A percentile compares a stretch with the other conserved stretches of the same genome.
Conservation (phyloP, 2,888 invertebrate species). For the Scaeva pyrastri region DNA sequence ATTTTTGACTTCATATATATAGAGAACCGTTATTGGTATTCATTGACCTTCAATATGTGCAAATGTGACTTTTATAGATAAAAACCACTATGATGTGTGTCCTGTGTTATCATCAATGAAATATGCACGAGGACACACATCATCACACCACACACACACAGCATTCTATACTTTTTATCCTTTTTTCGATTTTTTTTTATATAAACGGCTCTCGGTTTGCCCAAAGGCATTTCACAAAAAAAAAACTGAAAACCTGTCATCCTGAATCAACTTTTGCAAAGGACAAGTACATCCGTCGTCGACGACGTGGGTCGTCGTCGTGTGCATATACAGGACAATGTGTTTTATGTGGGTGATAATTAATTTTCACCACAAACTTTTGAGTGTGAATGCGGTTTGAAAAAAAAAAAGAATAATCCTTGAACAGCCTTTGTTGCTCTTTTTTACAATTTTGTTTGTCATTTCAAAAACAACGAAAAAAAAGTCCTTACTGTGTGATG, state of each 20-base stretch:
- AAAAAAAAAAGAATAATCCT: neutral
- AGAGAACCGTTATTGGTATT: constrained; percentile 44
- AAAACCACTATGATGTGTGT: constrained; percentile 48
- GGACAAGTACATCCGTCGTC: constrained; percentile 43
- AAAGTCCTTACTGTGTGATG: constrained; percentile 2
- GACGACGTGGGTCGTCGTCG: too few species aligned
- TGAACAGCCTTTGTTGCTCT: constrained; percentile 17
- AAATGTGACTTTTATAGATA: constrained; percentile 38
- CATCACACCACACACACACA: neutral
- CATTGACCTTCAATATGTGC: constrained; percentile 54
- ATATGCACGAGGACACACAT: constrained; percentile 52
- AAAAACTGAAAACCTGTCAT: constrained; percentile 49
- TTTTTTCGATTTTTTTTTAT: constrained; percentile 1
- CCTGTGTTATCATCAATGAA: constrained; percentile 65
- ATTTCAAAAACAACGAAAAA: neutral
- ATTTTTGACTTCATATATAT: constrained; percentile 2
- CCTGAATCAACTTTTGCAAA: constrained; percentile 61
- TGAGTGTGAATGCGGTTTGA: constrained; percentile 8
- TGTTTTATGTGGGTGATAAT: constrained; percentile 45
- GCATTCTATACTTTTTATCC: neutral
- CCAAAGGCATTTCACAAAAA: constrained; percentile 26
- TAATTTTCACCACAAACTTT: constrained; percentile 42
- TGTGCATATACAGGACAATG: neutral
- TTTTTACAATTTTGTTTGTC: neutral
- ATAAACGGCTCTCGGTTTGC: constrained; percentile 21